Evolutionary conservation across 2,888 invertebrate genomes (phyloP).

Genomic region (Ariolimax columbianus): DNA sequence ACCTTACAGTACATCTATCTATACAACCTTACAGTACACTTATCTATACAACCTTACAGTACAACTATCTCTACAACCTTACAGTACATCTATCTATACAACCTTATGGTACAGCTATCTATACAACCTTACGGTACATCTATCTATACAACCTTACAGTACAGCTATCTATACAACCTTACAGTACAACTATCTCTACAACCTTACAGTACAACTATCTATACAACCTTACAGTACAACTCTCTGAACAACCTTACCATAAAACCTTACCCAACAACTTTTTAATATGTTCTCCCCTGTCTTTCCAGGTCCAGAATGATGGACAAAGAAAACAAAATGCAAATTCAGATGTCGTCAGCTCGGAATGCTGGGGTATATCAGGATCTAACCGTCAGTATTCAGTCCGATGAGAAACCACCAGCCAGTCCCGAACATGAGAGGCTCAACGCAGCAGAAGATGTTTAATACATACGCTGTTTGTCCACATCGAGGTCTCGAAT

Average conservation of each 20-base stretch:
- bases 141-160: background rate
- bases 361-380: conserved; percentile 56
- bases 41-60: too few relatives aligned
- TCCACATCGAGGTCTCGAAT: too few relatives aligned
- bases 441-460: conserved; percentile 44
- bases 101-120: too few relatives aligned
- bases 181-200: background rate
- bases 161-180: background rate
- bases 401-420: conserved; percentile 46
- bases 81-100: too few relatives aligned
- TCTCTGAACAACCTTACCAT: background rate
- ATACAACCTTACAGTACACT: too few relatives aligned
- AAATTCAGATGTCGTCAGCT: conserved; percentile 56
- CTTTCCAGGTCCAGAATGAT: conserved; percentile 50
- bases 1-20: too few relatives aligned
- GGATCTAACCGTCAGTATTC: conserved; percentile 50
- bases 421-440: conserved; percentile 49
- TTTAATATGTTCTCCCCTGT: background rate
- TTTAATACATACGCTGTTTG: background rate
- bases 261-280: too few relatives aligned
- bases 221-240: background rate
- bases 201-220: background rate
- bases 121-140: background rate
- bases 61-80: too few relatives aligned
- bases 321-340: conserved; percentile 55